These are phyloP conservation scores for Drosophila triauraria DNA, from an alignment of 1,140 invertebrate genomes.

Conservation along the genomic window DNA sequence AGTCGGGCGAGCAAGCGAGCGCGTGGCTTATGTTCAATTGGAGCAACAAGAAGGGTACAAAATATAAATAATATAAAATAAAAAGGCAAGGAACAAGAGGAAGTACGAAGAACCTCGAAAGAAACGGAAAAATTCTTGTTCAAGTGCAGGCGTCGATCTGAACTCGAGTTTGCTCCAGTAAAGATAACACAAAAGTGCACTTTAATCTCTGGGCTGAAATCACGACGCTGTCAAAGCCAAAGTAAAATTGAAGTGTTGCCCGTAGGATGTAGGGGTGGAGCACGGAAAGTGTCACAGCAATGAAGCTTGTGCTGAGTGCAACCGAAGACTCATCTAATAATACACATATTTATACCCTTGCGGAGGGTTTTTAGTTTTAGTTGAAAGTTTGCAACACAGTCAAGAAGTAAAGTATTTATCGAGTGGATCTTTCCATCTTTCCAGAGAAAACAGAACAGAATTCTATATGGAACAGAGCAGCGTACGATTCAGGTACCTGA, in stretches of 20 bases:
- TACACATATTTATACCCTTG: not conserved
- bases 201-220: constrained; percentile 79
- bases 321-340: not conserved
- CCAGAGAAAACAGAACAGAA: too few species aligned
- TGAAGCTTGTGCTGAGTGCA: constrained; percentile 21
- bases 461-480: too few species aligned
- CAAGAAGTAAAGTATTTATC: too few species aligned
- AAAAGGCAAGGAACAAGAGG: constrained; percentile 6
- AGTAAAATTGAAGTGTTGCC: constrained; percentile 72
- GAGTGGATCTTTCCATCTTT: too few species aligned
- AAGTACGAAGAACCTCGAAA: constrained; percentile 15
- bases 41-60: constrained; percentile 53
- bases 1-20: constrained; percentile 57
- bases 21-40: constrained; percentile 76
- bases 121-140: constrained; percentile 42
- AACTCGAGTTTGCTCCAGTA: constrained; percentile 55
- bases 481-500: too few species aligned
- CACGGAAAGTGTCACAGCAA: constrained; percentile 31
- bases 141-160: constrained; percentile 69
- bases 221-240: constrained; percentile 61
- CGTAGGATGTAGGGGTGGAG: not conserved
- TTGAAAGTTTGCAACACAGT: not conserved
- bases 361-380: not conserved
- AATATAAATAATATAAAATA: constrained; percentile 23
- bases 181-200: constrained; percentile 81